Base-by-base conservation (phyloP, 2,888 invertebrate species). In the Nyleta sp. region DNA sequence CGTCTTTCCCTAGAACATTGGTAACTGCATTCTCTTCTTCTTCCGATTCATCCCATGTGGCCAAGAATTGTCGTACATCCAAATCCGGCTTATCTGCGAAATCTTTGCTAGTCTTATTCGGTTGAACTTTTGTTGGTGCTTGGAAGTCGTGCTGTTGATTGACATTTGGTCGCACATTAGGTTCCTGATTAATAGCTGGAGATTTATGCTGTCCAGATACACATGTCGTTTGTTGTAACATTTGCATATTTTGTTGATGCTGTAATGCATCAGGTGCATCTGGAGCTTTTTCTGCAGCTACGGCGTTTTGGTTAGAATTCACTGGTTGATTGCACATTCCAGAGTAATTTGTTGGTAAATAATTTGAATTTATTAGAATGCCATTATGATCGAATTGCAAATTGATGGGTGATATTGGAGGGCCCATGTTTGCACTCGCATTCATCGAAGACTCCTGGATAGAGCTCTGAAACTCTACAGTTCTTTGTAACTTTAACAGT, bases 371-470 rank as follows among this genome's bases (percentile, higher is more conserved):
- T 5, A 90, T 88, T n/a, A 90, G 52, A 22, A 88, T 81, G 0
- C 90, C 90, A 50, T 90, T 90, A 11, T 90, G 90, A 81, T 90
- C 90, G 15, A 90, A 91, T 62, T 91, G 90, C 3, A 91, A 77
- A 80, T 89, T 90, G 18, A 90, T 90, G 5, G 90, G 87, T 1
- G 87, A 84, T 15, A 88, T 81, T 1, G 80, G 48, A 4, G 80
- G 65, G 1, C 65, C 44, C 8, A 50, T 35, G 35, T 57, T 46
- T 4, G 83, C 62, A 57, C 67, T 75, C 2, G 76, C 38, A 15
- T 73, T 80, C 13, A 85, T 84, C 22, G 84, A 80, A 10, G 83
- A 70, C 48, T 87, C 88, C 59, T 88, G 90, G 1, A 87, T 71
- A 1, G 82, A 75, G 60, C 80, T 85, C 40, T 88, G 90, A 48